Base-by-base conservation (phyloP, 2,888 invertebrate species). In the Stegana nigrithorax region DNA sequence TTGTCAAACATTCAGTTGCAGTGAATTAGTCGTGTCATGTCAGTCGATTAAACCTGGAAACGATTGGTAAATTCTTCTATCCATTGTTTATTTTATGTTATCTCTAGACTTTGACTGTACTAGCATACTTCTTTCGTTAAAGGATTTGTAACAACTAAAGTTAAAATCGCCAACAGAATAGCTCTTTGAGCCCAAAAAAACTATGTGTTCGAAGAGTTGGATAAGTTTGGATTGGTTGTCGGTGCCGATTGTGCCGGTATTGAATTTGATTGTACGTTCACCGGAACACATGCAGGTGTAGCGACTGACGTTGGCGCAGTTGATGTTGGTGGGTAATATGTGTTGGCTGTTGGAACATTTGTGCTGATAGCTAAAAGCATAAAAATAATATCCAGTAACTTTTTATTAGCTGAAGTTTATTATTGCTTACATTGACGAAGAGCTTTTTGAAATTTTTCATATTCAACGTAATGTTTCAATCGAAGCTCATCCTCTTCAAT, bases 401-500 rank as follows among this genome's bases (percentile, higher is more conserved):
- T 39, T 3, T 21, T 10, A 7, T 12, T 29, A 53, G 19, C 29
- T n/a, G 36, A 36, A 3, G 2, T 2, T 50, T 7, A 14, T 50
- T 4, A 2, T 12, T 21, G 64, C 73, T 74, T 80, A 84, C 85
- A 71, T 73, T 82, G 77, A 63, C 83, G 80, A 55, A 86, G 69
- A 36, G 80, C 80, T 66, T 85, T 85, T 63, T 86, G 84, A 59
- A 86, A 85, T 67, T 86, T 85, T 64, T 86, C 86, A 63, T 84
- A 80, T 73, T 86, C 86, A 59, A 85, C 83, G 63, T 82, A 85
- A 66, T 86, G 86, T 55, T 84, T 84, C 4, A 86, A 67, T 3
- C 86, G 80, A 50, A 86, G 67, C 66, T 86, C 86, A 67, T 86
- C 86, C 62, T 86, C 85, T 73, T 86, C 86, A 26, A 86, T 83